Conservation (phyloP, 2,888 invertebrate species). For the Athalia circularis region DNA sequence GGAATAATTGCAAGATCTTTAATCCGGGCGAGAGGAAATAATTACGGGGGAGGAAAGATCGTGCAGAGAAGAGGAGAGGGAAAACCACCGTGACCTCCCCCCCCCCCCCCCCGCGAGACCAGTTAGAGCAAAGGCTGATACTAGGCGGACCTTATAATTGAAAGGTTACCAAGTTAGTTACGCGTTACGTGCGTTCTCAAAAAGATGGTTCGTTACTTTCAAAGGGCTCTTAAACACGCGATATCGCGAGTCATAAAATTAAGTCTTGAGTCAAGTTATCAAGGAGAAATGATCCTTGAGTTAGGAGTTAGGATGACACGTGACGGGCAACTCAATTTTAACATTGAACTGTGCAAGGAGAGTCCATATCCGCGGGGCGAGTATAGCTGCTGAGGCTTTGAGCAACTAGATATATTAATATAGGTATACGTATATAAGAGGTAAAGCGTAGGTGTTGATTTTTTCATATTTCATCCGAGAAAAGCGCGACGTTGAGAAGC, state of each 20-base stretch:
- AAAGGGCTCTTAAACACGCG: constrained; percentile 34
- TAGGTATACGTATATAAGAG: too few species aligned
- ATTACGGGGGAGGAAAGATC: constrained; percentile 19
- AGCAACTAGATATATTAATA: too few species aligned
- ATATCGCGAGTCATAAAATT: constrained; percentile 41
- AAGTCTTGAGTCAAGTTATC: constrained; percentile 39
- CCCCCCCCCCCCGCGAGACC: too few species aligned
- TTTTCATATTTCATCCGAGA: too few species aligned
- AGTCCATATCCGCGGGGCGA: neutral
- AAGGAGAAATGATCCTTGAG: constrained; percentile 36
- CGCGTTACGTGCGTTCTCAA: constrained; percentile 44
- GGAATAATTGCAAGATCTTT: constrained; percentile 45
- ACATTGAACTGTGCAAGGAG: constrained; percentile 9
- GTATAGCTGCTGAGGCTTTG: too few species aligned
- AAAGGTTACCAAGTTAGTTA: constrained; percentile 44
- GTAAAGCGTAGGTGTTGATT: too few species aligned
- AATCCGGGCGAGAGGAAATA: constrained; percentile 31
- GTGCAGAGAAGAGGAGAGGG: neutral
- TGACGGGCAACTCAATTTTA: constrained; percentile 40
- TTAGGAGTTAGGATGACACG: constrained; percentile 39
- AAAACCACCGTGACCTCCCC: too few species aligned
- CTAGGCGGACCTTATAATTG: constrained; percentile 32
- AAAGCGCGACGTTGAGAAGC: too few species aligned
- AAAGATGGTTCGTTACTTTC: constrained; percentile 41
- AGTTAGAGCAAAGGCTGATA: too few species aligned